These are phyloP conservation scores for Euzophera pinguis DNA, from an alignment of 2,888 invertebrate species.

Conservation along the genomic window DNA sequence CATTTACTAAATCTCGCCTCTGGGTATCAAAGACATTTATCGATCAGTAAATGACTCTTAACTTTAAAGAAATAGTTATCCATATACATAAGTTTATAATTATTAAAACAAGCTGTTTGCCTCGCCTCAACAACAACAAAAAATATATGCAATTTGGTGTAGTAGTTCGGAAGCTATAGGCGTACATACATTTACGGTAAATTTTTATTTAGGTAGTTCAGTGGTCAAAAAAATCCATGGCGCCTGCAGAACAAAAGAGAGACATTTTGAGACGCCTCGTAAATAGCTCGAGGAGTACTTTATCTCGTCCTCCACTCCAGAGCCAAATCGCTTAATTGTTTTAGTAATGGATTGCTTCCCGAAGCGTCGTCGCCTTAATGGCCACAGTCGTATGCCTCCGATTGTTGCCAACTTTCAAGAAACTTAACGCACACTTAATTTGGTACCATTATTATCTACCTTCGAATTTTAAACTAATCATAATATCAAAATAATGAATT, in stretches of 20 bases:
- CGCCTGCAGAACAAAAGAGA: slow-evolving; percentile 3
- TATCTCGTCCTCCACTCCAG: slow-evolving; percentile 1
- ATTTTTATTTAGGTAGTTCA: not conserved
- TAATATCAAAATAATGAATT: no score
- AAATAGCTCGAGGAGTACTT: slow-evolving; percentile 10
- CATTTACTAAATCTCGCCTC: no score
- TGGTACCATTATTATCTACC: not conserved
- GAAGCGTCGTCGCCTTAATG: slow-evolving; percentile 4
- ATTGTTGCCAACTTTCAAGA: slow-evolving; percentile 8
- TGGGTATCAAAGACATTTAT: no score
- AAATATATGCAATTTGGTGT: no score
- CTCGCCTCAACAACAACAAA: no score
- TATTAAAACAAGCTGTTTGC: no score
- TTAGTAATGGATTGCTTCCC: slow-evolving; percentile 12
- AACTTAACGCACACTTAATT: not conserved
- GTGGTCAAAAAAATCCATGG: not conserved
- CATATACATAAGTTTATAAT: no score
- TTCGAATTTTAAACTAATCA: no score
- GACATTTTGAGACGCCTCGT: slow-evolving; percentile 5
- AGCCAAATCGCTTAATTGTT: slow-evolving; percentile 14
- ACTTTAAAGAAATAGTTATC: no score
- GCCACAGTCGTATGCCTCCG: not conserved
- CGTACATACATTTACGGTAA: no score
- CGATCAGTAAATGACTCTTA: no score
- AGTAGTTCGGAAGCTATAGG: no score